Evolutionary conservation across 2,797 vertebrate genomes (phyloP).

Genomic region (Microctenopoma steveboyesi): DNA sequence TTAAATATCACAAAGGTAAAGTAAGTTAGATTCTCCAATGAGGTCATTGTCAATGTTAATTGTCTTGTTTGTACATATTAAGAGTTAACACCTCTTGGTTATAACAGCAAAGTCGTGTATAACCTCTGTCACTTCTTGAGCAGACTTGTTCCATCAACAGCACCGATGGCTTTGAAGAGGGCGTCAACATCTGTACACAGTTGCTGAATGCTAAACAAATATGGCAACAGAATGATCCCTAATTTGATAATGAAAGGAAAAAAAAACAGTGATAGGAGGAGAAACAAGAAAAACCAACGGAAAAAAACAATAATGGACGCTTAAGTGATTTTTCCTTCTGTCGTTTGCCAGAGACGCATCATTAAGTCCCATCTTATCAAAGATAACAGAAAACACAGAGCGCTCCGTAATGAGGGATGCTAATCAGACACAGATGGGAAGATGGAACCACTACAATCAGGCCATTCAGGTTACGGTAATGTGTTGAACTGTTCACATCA

Average conservation of each 20-base stretch:
- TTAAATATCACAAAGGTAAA: not conserved
- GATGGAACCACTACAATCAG: slow-evolving; percentile 45
- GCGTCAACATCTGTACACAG: slow-evolving; percentile 67
- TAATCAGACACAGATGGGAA: slow-evolving; percentile 71
- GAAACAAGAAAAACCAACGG: slow-evolving; percentile 34
- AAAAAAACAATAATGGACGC: slow-evolving; percentile 73
- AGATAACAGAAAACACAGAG: slow-evolving; percentile 71
- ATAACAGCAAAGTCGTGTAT: slow-evolving; percentile 11
- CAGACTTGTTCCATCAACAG: slow-evolving; percentile 28
- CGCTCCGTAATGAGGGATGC: slow-evolving; percentile 59
- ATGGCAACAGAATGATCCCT: slow-evolving; percentile 60
- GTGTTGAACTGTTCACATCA: slow-evolving; percentile 50
- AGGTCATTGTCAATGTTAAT: not conserved
- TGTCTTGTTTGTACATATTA: slow-evolving; percentile 5
- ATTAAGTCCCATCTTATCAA: slow-evolving; percentile 73
- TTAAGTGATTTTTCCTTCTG: slow-evolving; percentile 66
- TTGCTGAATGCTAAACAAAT: slow-evolving; percentile 67
- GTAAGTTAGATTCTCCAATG: not conserved
- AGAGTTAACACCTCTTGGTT: slow-evolving; percentile 16
- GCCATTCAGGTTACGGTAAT: slow-evolving; percentile 47
- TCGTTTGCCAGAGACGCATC: slow-evolving; percentile 69
- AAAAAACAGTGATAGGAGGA: slow-evolving; percentile 60
- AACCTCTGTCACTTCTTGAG: slow-evolving; percentile 12
- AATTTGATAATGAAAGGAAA: slow-evolving; percentile 77
- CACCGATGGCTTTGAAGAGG: slow-evolving; percentile 35